Base-by-base conservation (phyloP, 2,113 vertebrate species). In the Cebidichthys violaceus region DNA sequence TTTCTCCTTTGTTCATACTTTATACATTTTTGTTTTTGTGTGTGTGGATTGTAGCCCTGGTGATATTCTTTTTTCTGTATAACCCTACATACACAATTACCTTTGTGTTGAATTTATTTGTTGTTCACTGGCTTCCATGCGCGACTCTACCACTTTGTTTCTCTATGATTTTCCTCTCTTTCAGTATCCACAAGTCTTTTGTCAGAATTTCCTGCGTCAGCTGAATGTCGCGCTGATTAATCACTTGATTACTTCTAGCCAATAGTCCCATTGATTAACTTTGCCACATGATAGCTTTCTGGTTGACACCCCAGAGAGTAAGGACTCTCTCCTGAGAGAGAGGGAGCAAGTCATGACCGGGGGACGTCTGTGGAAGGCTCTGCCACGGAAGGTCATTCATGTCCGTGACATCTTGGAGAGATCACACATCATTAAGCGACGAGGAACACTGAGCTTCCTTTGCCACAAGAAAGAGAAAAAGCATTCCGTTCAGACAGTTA, bases 231-330 rank as follows among this genome's bases (percentile, higher is more conserved):
- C 4, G 3, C 79, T 90, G 83, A 89, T 89, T 83, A 92, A 92
- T 91, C 75, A 84, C 89, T 90, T 83, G 78, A 93, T 90, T 90
- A 87, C 80, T 81, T 76, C 78, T 5, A 68, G 79, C 89, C 89
- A 84, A 87, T 93, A 84, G 73, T 85, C 55, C 59, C 86, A 89
- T 88, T 89, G 88, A 91, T 92, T 90, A 79, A 85, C 84, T 83
- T 78, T 88, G 80, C 71, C 67, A 77, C 66, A 75, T 61, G 79
- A 81, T 71, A 39, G 61, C 75, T 83, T 76, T 81, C 75, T 55
- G 84, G 73, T 77, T 14, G 9, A 70, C 68, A 86, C 83, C 55
- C n/a, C 15, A 4, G 57, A 61, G 52, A 73, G 43, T 18, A n/a
- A 72, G 67, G 54, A 81, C 69, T 79, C 57, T 74, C 64, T 57